These are phyloP conservation scores for Brachypteracias leptosomus DNA, from an alignment of 2,113 vertebrate genomes.

Conservation along the genomic window DNA sequence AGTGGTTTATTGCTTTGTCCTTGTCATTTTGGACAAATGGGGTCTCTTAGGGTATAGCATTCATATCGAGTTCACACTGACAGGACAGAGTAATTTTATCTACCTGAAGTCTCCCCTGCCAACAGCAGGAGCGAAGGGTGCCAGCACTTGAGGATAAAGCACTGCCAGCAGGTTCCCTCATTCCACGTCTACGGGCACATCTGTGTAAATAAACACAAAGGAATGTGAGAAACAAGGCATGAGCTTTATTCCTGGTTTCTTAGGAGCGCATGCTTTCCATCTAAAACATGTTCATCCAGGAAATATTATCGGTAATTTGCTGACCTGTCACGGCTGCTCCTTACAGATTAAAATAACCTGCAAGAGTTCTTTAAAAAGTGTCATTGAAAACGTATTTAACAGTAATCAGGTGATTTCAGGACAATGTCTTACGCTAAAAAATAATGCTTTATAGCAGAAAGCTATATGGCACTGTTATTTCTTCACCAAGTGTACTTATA, in stretches of 20 bases:
- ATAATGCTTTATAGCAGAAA: background rate
- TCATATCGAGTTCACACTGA: background rate
- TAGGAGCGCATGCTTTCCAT: background rate
- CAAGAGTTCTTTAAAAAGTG: background rate
- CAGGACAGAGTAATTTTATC: background rate
- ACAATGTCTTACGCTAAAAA: background rate
- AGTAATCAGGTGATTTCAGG: background rate
- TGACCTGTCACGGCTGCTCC: background rate
- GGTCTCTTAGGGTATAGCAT: background rate
- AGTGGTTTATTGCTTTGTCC: background rate
- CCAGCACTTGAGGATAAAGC: background rate
- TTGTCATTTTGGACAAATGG: background rate
- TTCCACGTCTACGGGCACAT: background rate
- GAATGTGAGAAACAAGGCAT: background rate
- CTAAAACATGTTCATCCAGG: background rate
- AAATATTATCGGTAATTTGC: background rate
- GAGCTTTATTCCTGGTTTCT: background rate
- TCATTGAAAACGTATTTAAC: background rate
- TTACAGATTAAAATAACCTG: background rate
- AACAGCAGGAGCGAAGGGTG: background rate
- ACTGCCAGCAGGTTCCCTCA: background rate
- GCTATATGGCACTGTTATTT: background rate
- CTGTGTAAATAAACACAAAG: background rate
- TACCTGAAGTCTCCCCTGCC: background rate
- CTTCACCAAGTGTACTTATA: background rate